A percentile compares a stretch with the other conserved stretches of the same genome.
These are phyloP conservation scores for Prosapia bicincta DNA, from an alignment of 2,888 invertebrate species.

Conservation along the genomic window DNA sequence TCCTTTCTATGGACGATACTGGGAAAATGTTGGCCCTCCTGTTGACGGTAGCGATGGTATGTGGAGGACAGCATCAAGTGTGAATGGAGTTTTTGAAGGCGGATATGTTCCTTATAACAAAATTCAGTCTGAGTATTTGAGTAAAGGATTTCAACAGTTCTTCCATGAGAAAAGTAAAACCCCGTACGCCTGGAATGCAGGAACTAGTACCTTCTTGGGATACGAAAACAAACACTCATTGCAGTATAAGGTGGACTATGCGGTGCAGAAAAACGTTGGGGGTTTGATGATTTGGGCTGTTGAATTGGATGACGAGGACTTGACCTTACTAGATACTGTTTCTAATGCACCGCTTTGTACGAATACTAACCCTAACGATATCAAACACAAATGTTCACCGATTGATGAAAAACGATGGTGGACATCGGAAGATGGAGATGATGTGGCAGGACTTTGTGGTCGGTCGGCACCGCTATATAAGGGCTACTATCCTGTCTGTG, in stretches of 20 bases:
- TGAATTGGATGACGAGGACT: slow-evolving; percentile 30
- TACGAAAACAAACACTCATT: slow-evolving; percentile 31
- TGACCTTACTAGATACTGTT: slow-evolving; percentile 26
- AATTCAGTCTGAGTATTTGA: slow-evolving; percentile 24
- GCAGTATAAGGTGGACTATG: slow-evolving; percentile 27
- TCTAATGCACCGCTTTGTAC: slow-evolving; percentile 23
- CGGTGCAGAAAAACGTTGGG: slow-evolving; percentile 31
- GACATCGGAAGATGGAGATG: slow-evolving; percentile 33
- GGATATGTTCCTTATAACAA: slow-evolving; percentile 31
- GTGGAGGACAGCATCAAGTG: slow-evolving; percentile 27
- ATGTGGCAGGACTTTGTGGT: slow-evolving; percentile 33
- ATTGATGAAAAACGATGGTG: slow-evolving; percentile 35
- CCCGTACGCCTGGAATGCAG: slow-evolving; percentile 30
- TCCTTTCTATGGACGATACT: slow-evolving; percentile 33
- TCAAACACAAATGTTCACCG: slow-evolving; percentile 32
- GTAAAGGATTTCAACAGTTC: slow-evolving; percentile 22
- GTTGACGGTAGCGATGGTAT: slow-evolving; percentile 29
- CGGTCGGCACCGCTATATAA: slow-evolving; percentile 33
- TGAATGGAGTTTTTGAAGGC: slow-evolving; percentile 28
- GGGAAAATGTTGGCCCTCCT: slow-evolving; percentile 30
- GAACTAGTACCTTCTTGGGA: slow-evolving; percentile 27
- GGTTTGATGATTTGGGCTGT: slow-evolving; percentile 34
- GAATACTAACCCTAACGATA: slow-evolving; percentile 20
- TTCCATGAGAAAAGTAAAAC: slow-evolving; percentile 29
- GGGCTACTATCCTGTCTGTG: slow-evolving; percentile 35